Conservation (phyloP, 2,888 invertebrate species). For the Caradrina clavipalpis region DNA sequence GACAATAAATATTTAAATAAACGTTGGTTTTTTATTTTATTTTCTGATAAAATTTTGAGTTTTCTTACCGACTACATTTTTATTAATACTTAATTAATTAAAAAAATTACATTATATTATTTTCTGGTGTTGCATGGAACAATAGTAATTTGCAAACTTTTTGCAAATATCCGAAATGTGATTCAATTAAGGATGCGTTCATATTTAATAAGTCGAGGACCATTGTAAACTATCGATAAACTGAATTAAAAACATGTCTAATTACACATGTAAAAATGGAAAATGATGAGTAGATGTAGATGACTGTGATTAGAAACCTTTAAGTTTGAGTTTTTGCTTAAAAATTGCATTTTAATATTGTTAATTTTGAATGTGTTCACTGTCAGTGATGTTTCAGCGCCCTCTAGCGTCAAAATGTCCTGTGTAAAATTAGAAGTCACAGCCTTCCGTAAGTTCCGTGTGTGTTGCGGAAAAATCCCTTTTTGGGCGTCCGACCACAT, state of each 20-base stretch:
- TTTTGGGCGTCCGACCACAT: conserved; percentile 93
- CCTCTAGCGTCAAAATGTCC: conserved; percentile 84
- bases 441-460: conserved; percentile 90
- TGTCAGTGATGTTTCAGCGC: conserved; percentile 77
- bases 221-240: background rate
- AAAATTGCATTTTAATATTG: conserved; percentile 15
- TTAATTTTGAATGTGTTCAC: conserved; percentile 74
- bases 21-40: conserved; percentile 21
- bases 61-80: background rate
- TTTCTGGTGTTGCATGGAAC: conserved; percentile 26
- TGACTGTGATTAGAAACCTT: fast-evolving
- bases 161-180: conserved; percentile 71
- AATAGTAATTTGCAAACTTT: conserved; percentile 53
- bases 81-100: background rate
- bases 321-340: background rate
- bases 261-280: background rate
- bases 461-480: conserved; percentile 92
- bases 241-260: background rate
- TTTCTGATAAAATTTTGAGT: background rate
- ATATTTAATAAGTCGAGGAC: background rate
- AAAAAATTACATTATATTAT: background rate
- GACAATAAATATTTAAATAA: conserved; percentile 50
- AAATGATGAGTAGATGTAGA: fast-evolving
- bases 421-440: conserved; percentile 90
- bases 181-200: conserved; percentile 72